A percentile compares a stretch with the other conserved stretches of the same genome.
These are phyloP conservation scores for Agonopterix alstromeriana DNA, from an alignment of 2,888 invertebrate species.

Conservation along the genomic window DNA sequence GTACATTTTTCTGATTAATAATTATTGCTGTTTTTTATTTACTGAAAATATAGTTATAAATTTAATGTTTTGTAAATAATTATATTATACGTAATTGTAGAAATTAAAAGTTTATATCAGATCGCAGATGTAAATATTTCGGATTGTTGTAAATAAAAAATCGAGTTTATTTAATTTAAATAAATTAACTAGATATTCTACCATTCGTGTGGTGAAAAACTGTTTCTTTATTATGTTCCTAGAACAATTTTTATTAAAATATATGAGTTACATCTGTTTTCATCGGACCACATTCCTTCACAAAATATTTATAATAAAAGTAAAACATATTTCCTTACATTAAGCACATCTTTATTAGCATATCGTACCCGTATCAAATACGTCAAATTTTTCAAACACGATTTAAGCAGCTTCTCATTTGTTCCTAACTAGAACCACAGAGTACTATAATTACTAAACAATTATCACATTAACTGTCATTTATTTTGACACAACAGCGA, in stretches of 20 bases:
- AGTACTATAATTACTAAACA: too few species aligned
- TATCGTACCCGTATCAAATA: too few species aligned
- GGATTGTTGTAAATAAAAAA: conserved; percentile 55
- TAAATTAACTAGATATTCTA: conserved; percentile 37
- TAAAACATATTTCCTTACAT: too few species aligned
- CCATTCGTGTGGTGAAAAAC: conserved; percentile 54
- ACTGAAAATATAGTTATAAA: conserved; percentile 25
- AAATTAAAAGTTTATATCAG: conserved; percentile 51
- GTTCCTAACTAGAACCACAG: too few species aligned
- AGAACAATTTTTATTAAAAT: conserved; percentile 40
- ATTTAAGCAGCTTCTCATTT: too few species aligned
- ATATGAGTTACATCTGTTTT: conserved; percentile 11
- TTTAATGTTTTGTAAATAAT: conserved; percentile 47
- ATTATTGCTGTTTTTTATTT: background rate
- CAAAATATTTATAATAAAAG: background rate
- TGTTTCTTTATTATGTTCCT: conserved; percentile 51
- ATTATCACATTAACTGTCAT: too few species aligned
- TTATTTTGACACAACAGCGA: too few species aligned
- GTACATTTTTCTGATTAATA: background rate
- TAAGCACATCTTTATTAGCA: too few species aligned
- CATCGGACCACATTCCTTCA: conserved; percentile 1
- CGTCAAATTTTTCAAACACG: too few species aligned
- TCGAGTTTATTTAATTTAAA: conserved; percentile 22
- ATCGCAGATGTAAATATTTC: conserved; percentile 60
- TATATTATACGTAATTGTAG: conserved; percentile 43